phyloP scores from a whole-genome alignment of 2,797 vertebrate species.

The Eutrigla gurnardus region DNA sequence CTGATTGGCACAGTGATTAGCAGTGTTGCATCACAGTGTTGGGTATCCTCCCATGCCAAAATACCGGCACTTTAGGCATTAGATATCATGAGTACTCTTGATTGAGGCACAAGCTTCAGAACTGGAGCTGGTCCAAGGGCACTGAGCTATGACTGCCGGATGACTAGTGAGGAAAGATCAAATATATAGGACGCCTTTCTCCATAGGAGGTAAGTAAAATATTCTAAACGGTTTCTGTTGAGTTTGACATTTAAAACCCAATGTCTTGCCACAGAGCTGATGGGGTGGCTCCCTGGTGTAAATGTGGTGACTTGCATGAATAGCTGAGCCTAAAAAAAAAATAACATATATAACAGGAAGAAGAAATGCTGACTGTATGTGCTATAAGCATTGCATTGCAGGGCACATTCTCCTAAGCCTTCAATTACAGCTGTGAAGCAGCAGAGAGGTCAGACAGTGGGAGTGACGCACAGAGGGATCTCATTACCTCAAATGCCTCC shows the following conservation, averaged over 20 bases:
- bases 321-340: slow-evolving; percentile 27
- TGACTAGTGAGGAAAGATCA: background rate
- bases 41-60: slow-evolving; percentile 6
- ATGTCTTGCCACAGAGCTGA: background rate
- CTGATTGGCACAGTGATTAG: slow-evolving; percentile 7
- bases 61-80: background rate
- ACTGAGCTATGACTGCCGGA: slow-evolving; percentile 2
- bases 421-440: slow-evolving; percentile 76
- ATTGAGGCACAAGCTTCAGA: background rate
- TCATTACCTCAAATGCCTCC: slow-evolving; percentile 77
- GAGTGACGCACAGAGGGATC: slow-evolving; percentile 75
- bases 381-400: slow-evolving; percentile 55
- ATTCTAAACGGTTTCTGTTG: slow-evolving; percentile 1
- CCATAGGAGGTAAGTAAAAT: background rate
- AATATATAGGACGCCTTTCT: background rate
- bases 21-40: background rate
- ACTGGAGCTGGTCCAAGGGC: background rate
- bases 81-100: background rate
- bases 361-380: slow-evolving; percentile 56
- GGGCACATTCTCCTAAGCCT: slow-evolving; percentile 61
- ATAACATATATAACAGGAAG: slow-evolving; percentile 18
- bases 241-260: background rate
- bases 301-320: slow-evolving; percentile 6
- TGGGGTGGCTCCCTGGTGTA: background rate
- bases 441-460: slow-evolving; percentile 63